Evolutionary conservation across 1,140 invertebrate genomes (phyloP).

Genomic region (Geopemphigus sp.): DNA sequence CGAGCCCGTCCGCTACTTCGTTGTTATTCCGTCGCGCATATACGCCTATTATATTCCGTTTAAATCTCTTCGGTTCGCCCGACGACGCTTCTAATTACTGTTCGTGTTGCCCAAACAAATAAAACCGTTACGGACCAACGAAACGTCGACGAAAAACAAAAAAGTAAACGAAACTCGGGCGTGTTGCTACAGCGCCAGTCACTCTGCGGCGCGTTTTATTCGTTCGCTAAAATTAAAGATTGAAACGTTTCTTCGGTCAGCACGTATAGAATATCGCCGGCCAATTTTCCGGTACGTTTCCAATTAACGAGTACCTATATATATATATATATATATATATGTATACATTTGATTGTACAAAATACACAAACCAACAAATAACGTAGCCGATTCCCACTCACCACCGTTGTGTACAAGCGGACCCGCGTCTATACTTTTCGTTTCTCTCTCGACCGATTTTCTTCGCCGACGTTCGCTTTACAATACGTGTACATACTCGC

Average conservation of each 20-base stretch:
- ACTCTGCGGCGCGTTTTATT: not conserved
- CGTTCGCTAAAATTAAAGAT: no score
- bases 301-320: no score
- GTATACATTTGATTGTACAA: not conserved
- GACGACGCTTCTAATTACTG: not conserved
- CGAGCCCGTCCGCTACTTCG: not conserved
- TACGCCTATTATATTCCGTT: not conserved
- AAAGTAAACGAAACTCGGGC: not conserved
- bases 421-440: not conserved
- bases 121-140: not conserved
- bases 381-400: not conserved
- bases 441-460: not conserved
- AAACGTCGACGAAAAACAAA: not conserved
- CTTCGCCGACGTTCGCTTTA: constrained; percentile 17
- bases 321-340: not conserved
- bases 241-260: no score
- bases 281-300: no score
- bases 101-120: not conserved
- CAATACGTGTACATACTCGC: constrained; percentile 31
- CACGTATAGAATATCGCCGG: no score
- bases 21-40: not conserved
- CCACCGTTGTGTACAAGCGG: not conserved
- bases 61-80: not conserved
- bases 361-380: not conserved
- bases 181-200: no score